Percentiles rank a stretch among this genome's conserved stretches.
Conservation (phyloP, 37 sponge, comb jelly and placozoan species). For the Mnemiopsis leidyi region DNA sequence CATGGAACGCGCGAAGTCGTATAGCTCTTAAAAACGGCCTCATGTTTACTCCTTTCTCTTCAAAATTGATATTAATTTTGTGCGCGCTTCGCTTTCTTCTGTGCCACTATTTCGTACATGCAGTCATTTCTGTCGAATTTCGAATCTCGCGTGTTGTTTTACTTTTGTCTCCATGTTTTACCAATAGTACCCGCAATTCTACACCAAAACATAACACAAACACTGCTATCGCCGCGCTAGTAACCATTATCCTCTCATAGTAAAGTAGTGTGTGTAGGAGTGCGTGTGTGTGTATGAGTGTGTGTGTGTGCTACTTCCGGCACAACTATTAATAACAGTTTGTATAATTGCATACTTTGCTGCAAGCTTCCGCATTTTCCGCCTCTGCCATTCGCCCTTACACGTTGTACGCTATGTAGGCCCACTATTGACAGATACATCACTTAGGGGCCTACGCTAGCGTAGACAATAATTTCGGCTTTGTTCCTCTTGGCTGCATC, state of each 20-base stretch:
- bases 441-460: neutral
- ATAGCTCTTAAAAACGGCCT: neutral
- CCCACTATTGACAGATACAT: neutral
- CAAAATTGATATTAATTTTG: constrained; percentile 21
- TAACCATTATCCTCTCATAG: neutral
- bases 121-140: neutral
- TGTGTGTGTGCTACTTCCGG: neutral
- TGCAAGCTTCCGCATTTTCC: neutral
- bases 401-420: neutral
- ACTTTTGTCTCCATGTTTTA: neutral
- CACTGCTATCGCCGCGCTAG: neutral
- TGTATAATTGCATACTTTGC: neutral
- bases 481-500: neutral
- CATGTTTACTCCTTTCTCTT: neutral
- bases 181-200: neutral
- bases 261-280: neutral
- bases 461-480: neutral
- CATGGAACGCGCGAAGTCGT: constrained; percentile 5
- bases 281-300: neutral
- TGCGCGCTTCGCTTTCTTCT: constrained; percentile 44
- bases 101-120: neutral
- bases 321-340: neutral
- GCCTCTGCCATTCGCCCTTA: neutral
- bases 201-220: neutral
- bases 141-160: neutral